Evolutionary conservation across 2,113 vertebrate genomes (phyloP).

Genomic region (Progne subis): DNA sequence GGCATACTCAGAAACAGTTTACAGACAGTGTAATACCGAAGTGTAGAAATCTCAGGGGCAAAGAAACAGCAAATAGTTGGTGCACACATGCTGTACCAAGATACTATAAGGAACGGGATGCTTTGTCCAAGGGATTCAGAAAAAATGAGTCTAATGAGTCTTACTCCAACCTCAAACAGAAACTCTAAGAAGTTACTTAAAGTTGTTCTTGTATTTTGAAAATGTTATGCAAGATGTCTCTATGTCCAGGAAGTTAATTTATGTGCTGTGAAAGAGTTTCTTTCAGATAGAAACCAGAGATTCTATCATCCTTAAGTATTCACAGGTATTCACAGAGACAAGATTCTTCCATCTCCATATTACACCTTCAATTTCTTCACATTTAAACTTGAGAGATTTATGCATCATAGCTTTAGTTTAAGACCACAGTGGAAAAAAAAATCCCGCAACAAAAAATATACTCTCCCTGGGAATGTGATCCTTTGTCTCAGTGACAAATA

Average conservation of each 20-base stretch:
- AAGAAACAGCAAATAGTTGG: not conserved
- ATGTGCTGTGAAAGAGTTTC: not conserved
- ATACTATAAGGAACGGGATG: not conserved
- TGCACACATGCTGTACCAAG: not conserved
- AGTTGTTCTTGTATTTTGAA: not conserved
- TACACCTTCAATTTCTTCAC: not conserved
- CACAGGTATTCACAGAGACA: not conserved
- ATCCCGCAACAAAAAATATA: not conserved
- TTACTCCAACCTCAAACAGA: not conserved
- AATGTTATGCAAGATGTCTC: not conserved
- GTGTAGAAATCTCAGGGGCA: not conserved
- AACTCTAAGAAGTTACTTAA: not conserved
- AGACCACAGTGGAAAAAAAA: too few relatives aligned
- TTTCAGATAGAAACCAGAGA: not conserved
- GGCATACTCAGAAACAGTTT: not conserved
- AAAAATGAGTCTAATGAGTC: not conserved
- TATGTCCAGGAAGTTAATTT: not conserved
- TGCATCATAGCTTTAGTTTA: slow-evolving; percentile 51
- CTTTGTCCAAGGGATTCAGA: not conserved
- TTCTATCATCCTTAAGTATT: not conserved
- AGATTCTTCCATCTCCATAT: not conserved
- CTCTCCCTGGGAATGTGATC: slow-evolving; percentile 10
- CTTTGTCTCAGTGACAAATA: not conserved
- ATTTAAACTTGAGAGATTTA: slow-evolving; percentile 26
- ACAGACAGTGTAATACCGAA: not conserved